Evolutionary conservation across 2,113 vertebrate species (phyloP).

Genomic region (Heterotilapia buettikoferi): DNA sequence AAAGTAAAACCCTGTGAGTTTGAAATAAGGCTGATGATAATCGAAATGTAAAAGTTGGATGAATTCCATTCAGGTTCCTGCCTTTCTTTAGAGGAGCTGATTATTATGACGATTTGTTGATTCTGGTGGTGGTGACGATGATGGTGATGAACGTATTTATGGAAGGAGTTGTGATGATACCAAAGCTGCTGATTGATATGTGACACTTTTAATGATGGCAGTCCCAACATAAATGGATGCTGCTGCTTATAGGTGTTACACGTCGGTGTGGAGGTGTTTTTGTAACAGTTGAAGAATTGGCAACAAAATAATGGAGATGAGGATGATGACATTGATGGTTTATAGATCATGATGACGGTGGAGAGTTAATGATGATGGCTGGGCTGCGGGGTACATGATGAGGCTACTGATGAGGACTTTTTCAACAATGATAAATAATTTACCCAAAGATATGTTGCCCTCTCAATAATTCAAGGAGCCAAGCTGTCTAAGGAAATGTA

Average conservation of each 20-base stretch:
- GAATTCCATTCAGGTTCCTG: background rate
- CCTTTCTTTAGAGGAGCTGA: background rate
- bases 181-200: background rate
- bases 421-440: conserved; percentile 42
- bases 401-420: background rate
- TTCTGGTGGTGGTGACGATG: background rate
- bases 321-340: background rate
- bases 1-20: background rate
- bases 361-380: background rate
- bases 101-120: background rate
- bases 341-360: background rate
- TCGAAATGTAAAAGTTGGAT: background rate
- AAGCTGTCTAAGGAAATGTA: conserved; percentile 40
- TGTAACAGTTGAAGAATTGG: background rate
- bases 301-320: background rate
- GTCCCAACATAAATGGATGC: background rate
- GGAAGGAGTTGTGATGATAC: background rate
- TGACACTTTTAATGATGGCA: background rate
- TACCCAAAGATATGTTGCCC: conserved; percentile 34
- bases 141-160: background rate
- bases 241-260: background rate
- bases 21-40: background rate
- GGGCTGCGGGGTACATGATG: background rate
- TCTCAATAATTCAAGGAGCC: conserved; percentile 52
- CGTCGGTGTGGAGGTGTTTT: fast-evolving